Base-by-base conservation (phyloP, 2,888 invertebrate genomes). In the Hoplodrina ambigua region DNA sequence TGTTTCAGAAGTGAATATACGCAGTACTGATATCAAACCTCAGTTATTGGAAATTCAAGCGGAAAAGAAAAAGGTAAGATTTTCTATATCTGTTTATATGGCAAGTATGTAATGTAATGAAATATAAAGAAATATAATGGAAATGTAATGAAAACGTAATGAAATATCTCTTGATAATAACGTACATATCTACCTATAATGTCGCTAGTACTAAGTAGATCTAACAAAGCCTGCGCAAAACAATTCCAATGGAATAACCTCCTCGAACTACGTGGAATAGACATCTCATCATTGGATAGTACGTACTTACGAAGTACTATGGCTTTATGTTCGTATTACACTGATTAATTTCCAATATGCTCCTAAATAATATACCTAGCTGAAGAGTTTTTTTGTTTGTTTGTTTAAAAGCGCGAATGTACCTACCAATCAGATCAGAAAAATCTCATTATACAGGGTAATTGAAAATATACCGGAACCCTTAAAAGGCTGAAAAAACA, bases 51-150 rank as follows among this genome's bases (percentile, higher is more conserved):
- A 66, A 65, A 44, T 19, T 30, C 62, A 44, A 13, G 19, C 49
- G 25, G n/a, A 56, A 77, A 66, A 71, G 19, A 50, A 75, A 79
- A 76, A 68, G 78, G 78, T 78, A 81, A 68, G 52, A 52, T 49
- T 56, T 56, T 20, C 1, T 30, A 33, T 17, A 41, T 1, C 19
- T 44, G 11, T 73, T 15, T 6, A 49, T 50, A 19, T 8, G 7
- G 15, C n/a, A 20, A 4, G 2, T 50, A 41, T 4, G n/a, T 20
- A 20, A n/a, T 60, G 20, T 17, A 19, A 46, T 17, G 1, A 3
- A 6, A 15, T 13, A 13, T 41, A 41, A 41, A 3, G 13, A 10
- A 41, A 41, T 41, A 5, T 3, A 41, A 8, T 13, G 2, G 2
- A 41, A 41, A 41, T 13, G 13, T 41, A 41, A 41, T 11, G n/a